Conservation (phyloP, 2,113 vertebrate genomes). For the Loxodonta africana region DNA sequence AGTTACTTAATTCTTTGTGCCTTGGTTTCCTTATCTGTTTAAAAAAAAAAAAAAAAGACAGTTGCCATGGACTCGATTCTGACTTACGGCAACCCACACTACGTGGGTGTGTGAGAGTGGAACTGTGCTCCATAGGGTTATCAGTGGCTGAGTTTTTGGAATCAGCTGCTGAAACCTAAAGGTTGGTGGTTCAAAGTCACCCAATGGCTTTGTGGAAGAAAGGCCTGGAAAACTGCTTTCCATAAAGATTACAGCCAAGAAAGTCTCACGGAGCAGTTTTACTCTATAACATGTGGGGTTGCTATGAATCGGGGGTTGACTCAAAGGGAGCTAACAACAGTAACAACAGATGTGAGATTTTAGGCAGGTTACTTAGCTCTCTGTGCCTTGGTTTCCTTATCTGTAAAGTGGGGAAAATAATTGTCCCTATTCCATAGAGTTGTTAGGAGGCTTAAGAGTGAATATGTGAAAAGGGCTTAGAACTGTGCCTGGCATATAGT, state of each 20-base stretch:
- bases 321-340: neutral
- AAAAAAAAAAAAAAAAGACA: neutral
- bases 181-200: neutral
- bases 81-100: neutral
- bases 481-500: neutral
- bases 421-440: neutral
- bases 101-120: neutral
- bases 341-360: neutral
- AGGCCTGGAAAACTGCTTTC: neutral
- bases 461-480: neutral
- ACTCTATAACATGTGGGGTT: neutral
- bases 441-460: neutral
- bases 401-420: neutral
- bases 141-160: neutral
- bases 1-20: neutral
- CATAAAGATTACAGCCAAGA: neutral
- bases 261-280: neutral
- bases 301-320: neutral
- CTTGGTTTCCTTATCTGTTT: neutral
- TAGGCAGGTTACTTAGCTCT: neutral
- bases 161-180: neutral
- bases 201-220: neutral
- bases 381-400: neutral
- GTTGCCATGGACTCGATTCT: neutral
- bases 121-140: neutral